Conservation (phyloP, 1,140 invertebrate species). For the Drosophila trapezifrons region DNA sequence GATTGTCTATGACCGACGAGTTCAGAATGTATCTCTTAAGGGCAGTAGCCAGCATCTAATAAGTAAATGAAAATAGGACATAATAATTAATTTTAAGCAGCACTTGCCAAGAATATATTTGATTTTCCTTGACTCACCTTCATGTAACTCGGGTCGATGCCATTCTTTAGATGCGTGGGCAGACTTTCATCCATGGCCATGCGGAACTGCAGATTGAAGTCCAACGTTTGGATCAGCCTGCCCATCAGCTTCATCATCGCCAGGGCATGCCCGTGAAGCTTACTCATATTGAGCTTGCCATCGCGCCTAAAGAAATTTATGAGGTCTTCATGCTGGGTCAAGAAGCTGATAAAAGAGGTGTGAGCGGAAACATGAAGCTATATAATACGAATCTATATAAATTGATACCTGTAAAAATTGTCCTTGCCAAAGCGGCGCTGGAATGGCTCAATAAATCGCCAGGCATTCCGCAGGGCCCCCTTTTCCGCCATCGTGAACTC, state of each 20-base stretch:
- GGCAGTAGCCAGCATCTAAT: conserved; percentile 25
- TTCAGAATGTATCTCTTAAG: conserved; percentile 33
- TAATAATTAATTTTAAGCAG: neutral
- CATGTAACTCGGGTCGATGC: conserved; percentile 22
- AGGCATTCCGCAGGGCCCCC: conserved; percentile 43
- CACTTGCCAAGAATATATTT: neutral
- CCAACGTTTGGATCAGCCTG: conserved; percentile 23
- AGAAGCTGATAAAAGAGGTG: conserved; percentile 5
- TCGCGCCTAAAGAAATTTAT: conserved; percentile 32
- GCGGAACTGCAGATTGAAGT: conserved; percentile 32
- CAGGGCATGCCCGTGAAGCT: conserved; percentile 30
- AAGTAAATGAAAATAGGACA: neutral
- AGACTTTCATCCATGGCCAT: conserved; percentile 38
- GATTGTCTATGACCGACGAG: conserved; percentile 25
- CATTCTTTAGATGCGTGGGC: conserved; percentile 33
- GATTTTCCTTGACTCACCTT: conserved; percentile 4
- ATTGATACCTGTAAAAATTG: conserved; percentile 34
- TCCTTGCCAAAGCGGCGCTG: conserved; percentile 48
- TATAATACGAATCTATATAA: neutral
- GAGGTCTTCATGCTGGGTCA: conserved; percentile 26
- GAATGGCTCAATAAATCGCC: conserved; percentile 49
- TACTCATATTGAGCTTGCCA: conserved; percentile 19
- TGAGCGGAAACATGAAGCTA: neutral
- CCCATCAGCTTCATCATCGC: conserved; percentile 43
- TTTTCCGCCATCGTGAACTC: conserved; percentile 36